Evolutionary conservation across 2,113 vertebrate species (phyloP).

Genomic region (Geothlypis trichas): DNA sequence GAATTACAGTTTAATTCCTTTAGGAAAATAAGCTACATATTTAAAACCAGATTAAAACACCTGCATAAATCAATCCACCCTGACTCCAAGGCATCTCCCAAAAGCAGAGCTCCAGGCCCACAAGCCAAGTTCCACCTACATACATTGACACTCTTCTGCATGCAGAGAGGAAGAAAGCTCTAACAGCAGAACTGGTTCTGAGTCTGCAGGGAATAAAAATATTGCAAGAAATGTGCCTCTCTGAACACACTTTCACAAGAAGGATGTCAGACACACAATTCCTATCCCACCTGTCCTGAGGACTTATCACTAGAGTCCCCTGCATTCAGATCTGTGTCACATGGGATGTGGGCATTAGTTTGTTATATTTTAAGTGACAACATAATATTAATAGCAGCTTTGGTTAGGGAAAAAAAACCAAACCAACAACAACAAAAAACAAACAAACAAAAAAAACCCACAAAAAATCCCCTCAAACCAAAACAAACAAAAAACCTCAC

Average conservation of each 20-base stretch:
- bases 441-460: too few species aligned
- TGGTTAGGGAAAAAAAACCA: background rate
- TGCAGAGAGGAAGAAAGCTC: background rate
- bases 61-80: background rate
- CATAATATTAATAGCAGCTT: background rate
- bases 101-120: background rate
- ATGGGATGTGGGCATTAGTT: rapidly evolving
- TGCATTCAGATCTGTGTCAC: background rate
- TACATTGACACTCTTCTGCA: background rate
- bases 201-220: background rate
- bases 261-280: background rate
- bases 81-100: background rate
- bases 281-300: background rate
- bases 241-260: background rate
- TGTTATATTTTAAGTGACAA: background rate
- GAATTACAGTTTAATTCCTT: background rate
- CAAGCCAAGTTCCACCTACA: background rate
- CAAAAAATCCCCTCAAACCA: too few species aligned
- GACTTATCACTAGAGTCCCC: background rate
- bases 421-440: background rate
- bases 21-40: background rate
- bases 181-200: background rate
- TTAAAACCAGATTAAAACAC: background rate
- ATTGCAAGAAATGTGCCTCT: background rate
- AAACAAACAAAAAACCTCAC: background rate